Conservation (phyloP, 2,113 vertebrate genomes). For the Egretta garzetta region DNA sequence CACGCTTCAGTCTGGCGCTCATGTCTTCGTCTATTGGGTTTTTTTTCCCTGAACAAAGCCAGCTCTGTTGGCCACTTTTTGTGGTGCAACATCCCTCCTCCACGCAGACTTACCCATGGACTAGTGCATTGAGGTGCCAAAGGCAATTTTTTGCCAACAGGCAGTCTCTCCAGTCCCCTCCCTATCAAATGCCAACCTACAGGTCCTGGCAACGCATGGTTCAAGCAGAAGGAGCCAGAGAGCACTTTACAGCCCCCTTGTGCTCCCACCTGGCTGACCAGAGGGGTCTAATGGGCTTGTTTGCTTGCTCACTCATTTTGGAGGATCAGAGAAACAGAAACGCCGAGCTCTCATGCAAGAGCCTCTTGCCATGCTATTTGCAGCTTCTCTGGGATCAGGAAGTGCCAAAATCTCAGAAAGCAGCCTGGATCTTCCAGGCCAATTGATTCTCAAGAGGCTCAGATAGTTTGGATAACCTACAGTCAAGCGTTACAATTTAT, state of each 20-base stretch:
- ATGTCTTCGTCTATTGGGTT: background rate
- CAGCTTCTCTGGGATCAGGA: background rate
- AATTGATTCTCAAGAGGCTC: constrained; percentile 17
- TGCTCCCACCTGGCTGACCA: background rate
- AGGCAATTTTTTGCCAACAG: background rate
- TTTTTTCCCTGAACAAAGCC: background rate
- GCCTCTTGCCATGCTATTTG: background rate
- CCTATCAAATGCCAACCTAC: background rate
- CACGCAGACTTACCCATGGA: background rate
- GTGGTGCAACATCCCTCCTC: background rate
- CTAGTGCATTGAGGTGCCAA: background rate
- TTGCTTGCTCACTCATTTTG: background rate
- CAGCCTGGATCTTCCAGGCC: constrained; percentile 1
- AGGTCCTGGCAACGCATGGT: background rate
- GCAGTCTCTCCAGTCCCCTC: background rate
- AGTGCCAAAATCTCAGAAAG: constrained; percentile 34
- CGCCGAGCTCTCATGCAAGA: background rate
- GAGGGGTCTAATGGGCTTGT: background rate
- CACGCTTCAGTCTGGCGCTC: background rate
- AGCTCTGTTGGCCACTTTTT: background rate
- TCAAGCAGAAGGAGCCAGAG: background rate
- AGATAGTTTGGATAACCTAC: constrained; percentile 53
- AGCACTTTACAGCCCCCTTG: background rate
- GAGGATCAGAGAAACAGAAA: background rate
- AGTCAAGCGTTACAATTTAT: constrained; percentile 30